A percentile compares a stretch with the other conserved stretches of the same genome.
Evolutionary conservation across 1,140 invertebrate genomes (phyloP).

Genomic region (Halesus radiatus): DNA sequence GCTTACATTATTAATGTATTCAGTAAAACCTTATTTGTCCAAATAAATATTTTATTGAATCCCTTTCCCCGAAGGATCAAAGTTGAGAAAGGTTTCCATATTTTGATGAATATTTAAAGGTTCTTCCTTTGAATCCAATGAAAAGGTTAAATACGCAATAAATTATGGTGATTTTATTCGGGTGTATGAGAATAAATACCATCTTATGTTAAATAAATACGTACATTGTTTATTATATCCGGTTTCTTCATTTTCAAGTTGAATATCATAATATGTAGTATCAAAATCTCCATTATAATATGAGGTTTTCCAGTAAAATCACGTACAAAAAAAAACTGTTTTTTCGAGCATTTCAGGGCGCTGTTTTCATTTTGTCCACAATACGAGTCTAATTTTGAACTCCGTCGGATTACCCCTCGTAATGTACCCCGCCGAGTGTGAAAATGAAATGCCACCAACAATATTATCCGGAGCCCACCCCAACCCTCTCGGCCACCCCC

Average conservation of each 20-base stretch:
- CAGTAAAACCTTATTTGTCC: background rate
- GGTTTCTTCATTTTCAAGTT: no score
- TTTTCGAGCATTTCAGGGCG: no score
- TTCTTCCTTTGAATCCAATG: no score
- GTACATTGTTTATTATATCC: no score
- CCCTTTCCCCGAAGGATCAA: background rate
- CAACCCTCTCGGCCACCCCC: conserved; percentile 10
- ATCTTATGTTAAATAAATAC: no score
- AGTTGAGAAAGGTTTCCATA: conserved; percentile 9
- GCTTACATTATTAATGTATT: background rate
- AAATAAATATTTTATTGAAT: background rate
- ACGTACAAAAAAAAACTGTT: no score
- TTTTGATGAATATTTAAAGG: background rate
- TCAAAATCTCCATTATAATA: no score
- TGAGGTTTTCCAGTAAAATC: no score
- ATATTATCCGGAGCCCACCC: background rate
- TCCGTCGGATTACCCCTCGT: background rate
- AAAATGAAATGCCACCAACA: conserved; percentile 44
- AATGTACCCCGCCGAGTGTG: background rate
- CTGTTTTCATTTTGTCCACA: background rate
- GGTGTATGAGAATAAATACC: no score
- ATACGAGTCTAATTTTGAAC: background rate
- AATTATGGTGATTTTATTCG: no score
- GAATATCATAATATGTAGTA: no score
- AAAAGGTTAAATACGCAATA: no score